Evolutionary conservation across 2,888 invertebrate species (phyloP), one percentile per base, ranked within the genome.

Genomic region (Drosophila histrio): DNA sequence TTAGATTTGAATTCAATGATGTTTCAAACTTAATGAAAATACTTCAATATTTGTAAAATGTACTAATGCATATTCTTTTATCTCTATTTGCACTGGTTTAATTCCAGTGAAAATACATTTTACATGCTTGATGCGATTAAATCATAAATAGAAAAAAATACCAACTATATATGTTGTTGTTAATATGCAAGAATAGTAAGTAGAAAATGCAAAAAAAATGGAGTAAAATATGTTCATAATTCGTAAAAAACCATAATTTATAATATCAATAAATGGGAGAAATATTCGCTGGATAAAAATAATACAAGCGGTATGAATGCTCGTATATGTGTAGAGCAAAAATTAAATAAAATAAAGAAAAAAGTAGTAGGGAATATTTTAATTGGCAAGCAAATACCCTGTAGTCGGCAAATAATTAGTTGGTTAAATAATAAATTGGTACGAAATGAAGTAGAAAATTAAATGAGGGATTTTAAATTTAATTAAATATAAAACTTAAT

Each of bases 211-310:
- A 46, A 28, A 3, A 39, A 43, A 22, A 43, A 34, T 21, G n/a
- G n/a, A n/a, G n/a, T n/a, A n/a, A n/a, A n/a, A 26, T 50, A 36
- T 46, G 34, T 71, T 64, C 43, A 72, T 77, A 70, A 72, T 75
- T 74, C 50, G 60, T 50, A 44, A 62, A 62, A 79, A 86, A 62
- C 67, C 70, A 66, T 82, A 81, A 87, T 84, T 82, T 85, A 78
- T 84, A 77, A 87, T 67, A 87, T 64, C 66, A 87, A 87, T 80
- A 80, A 84, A 69, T 69, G 62, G 49, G 21, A 50, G 56, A 54
- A 61, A 60, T 41, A 53, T 57, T 50, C 41, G 54, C 46, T 39
- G 34, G 3, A 24, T 46, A 63, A 60, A 79, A 71, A 63, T 77
- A 69, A 60, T 60, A 60, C 34, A 9, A 47, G 39, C 8, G 32